A percentile compares a stretch with the other conserved stretches of the same genome.
Evolutionary conservation across 1,140 invertebrate species (phyloP).

Genomic region (Uloborus diversus): DNA sequence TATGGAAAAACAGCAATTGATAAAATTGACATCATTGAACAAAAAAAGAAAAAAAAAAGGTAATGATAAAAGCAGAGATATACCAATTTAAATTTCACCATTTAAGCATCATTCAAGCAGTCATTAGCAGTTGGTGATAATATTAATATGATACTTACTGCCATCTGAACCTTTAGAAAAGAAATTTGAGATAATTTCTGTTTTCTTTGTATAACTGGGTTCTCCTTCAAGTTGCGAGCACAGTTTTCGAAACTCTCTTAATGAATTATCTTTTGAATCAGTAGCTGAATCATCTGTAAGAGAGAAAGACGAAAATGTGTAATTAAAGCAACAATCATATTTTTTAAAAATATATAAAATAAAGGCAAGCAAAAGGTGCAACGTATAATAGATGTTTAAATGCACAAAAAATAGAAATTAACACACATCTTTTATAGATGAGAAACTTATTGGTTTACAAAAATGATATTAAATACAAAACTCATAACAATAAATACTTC

Average conservation of each 20-base stretch:
- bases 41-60: too few species aligned
- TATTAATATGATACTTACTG: constrained; percentile 63
- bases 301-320: too few species aligned
- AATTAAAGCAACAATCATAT: background rate
- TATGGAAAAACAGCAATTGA: too few species aligned
- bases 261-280: constrained; percentile 73
- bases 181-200: constrained; percentile 75
- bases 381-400: background rate
- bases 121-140: too few species aligned
- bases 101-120: too few species aligned
- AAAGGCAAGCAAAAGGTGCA: too few species aligned
- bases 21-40: too few species aligned
- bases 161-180: constrained; percentile 75
- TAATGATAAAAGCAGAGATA: too few species aligned
- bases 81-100: too few species aligned
- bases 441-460: too few species aligned
- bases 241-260: constrained; percentile 80
- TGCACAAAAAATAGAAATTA: background rate
- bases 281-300: background rate
- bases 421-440: background rate
- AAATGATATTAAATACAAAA: too few species aligned
- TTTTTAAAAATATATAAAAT: background rate
- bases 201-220: constrained; percentile 84
- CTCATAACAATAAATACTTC: too few species aligned
- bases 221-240: constrained; percentile 77